Evolutionary conservation across 1,140 invertebrate species (phyloP), one percentile per base, ranked within the genome.

Genomic region (Pemphigus obesinymphae): DNA sequence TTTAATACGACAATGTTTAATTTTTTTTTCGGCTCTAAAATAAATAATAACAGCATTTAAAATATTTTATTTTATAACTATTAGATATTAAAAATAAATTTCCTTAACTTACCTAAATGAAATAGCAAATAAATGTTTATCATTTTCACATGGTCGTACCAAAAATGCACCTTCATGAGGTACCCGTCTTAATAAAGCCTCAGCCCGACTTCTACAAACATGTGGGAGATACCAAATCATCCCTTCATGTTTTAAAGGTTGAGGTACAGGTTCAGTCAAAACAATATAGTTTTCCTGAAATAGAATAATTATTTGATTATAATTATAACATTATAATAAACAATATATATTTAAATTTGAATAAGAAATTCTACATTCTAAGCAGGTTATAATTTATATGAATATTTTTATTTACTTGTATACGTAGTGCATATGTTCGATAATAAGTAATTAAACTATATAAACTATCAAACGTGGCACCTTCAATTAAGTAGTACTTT

Each of bases 1-100:
- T 86, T 95, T 95, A 37, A 99, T 96, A 73, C 95, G 90, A 87
- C 97, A 99, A 86, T 98, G 97, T 86, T 98, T 98, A 80, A 98
- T 97, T 87, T 96, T 94, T 29, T 93, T 93, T 85, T 97, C 95
- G 31, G 94, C 95, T 85, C 95, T 96, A 85, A 82, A 84, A 85
- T 82, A 88, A 87, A 85, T 82, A 84, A 85, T 82, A 88, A 87
- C 3, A 70, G 8, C 20, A 45, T 70, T 29, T 70, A 84, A 84
- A 84, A 83, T 81, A 76, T 55, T 82, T 20, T n/a, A n/a, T n/a
- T 66, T 26, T 72, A 82, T 73, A n/a, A 82, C 23, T 5, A 61
- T 7, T 48, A 43, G 0, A 8, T 26, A 45, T 17, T 29, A 45
- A 45, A 11, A 73, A 17, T 20, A 80, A 48, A 45, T 66, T 55